Evolutionary conservation across 2,113 vertebrate species (phyloP), one percentile per base, ranked within the genome.

Genomic region (Megaceryle maxima): DNA sequence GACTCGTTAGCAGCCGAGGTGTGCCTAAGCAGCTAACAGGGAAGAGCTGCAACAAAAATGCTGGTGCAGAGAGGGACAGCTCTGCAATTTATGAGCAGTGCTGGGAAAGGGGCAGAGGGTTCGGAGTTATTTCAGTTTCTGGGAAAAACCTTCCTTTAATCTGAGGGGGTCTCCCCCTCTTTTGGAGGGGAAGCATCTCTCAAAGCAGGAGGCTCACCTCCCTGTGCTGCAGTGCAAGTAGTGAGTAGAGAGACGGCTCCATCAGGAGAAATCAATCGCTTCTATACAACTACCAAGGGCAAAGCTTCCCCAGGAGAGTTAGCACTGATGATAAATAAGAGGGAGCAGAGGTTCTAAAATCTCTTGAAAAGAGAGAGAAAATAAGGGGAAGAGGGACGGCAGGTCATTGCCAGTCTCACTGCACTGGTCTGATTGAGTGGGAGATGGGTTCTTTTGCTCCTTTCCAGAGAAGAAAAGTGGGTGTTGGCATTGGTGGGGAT

Each of bases 201-300:
- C 10, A 18, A 44, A 50, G 74, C 19, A 69, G 67, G 31, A 50
- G 24, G 16, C 7, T 77, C 5, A 8, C 9, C 8, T 39, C 28
- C 11, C 6, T 0, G 0, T 2, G 4, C 10, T 16, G 13, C 25
- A n/a, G 39, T 37, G 60, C 8, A 60, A 76, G 26, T 31, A 35
- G 24, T 9, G 51, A 21, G 12, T 9, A 31, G 35, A 41, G 39
- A 76, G 51, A 28, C 25, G 29, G 31, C 6, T 62, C 46, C 16
- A 7, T 31, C 5, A 5, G 5, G 53, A 33, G 35, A 83, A 83
- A 68, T 46, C 50, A 11, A 20, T 69, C 0, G 1, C 18, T 55
- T n/a, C 73, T 68, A 4, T 16, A 25, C 37, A 35, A 21, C 6
- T 33, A 51, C 26, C 43, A 28, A 51, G 48, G 72, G 43, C 48